Base-by-base conservation (phyloP, 1,140 invertebrate genomes). In the Microplitis mediator region DNA sequence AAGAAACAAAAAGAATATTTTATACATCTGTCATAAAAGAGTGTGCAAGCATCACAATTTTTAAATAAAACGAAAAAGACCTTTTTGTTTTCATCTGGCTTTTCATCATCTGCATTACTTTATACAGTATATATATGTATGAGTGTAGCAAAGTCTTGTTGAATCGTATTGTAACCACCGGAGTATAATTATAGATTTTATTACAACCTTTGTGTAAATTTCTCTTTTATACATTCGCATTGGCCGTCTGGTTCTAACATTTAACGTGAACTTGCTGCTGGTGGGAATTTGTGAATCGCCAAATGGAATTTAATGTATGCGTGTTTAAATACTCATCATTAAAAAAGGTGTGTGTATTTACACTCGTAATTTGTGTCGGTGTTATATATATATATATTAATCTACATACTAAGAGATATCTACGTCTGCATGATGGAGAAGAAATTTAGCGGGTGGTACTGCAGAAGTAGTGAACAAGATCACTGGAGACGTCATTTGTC, bases 151-250 rank as follows among this genome's bases (percentile, higher is more conserved):
- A 6, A 56, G 9, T 56, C 52, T 56, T 23, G 39, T 56, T 23
- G 52, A 56, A 13, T 56, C 52, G 8, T 35, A 45, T 45, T 61
- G 11, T 61, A 61, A n/a, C 45, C 5, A 11, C 60, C 35, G 13
- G n/a, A 56, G 68, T 69, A 14, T 69, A 69, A 69, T 60, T 69
- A 39, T 69, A 69, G 68, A 69, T 36, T 60, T 69, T 56, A 32
- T 61, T 61, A 69, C 68, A 69, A 61, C 68, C 68, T 69, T 31
- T 51, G 56, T 69, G 23, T 62, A 69, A 69, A 39, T 69, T 56
- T 62, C 52, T 32, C 9, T 45, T 45, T 45, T 9, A 45, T 45
- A 45, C 39, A 11, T 45, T 45, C 5, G 11, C 39, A 9, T 13
- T 23, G 58, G 56, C 16, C 45, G 68, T 69, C 68, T 69, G 68